Evolutionary conservation across 2,113 vertebrate species (phyloP), one percentile per base, ranked within the genome.

Genomic region (Ciconia maguari): DNA sequence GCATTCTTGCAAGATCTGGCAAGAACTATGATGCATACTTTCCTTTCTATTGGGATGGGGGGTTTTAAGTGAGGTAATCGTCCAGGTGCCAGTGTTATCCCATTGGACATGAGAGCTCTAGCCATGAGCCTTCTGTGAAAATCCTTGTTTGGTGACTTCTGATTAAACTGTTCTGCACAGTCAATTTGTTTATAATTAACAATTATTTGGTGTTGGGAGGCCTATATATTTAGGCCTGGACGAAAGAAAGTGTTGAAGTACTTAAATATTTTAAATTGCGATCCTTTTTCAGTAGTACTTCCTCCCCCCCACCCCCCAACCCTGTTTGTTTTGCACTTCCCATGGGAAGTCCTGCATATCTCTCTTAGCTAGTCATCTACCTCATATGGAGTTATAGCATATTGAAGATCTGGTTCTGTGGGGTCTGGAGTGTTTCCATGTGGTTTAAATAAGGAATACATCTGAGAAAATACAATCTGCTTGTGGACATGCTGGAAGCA

Each of bases 381-480:
- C 38, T 96, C 57, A 42, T 61, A 87, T 6, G 32, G 66, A 83
- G 58, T 95, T 93, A 30, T 0, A 93, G 78, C 81, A 87, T 95
- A 94, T 91, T 95, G 90, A 91, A 87, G 89, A 84, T 94, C 57
- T 72, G 84, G 51, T 91, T 94, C 81, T 97, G 93, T 95, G 96
- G 84, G 83, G 77, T 95, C 96, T 95, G 95, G 95, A 95, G 83
- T 83, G 66, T 76, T 95, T 97, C 96, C 70, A 91, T 94, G 89
- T 96, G 69, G 81, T 94, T 97, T 96, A 96, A 97, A 97, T 96
- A 97, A 76, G 78, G 93, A 97, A 87, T 95, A 89, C 54, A 80
- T 97, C 93, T 95, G 55, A 97, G 95, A 95, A 97, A 97, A 97
- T 96, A 94, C 93, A 96, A 94, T 96, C 96, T 97, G 94, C 87